Conservation (phyloP, 2,888 invertebrate species). For the Cepaea hortensis region DNA sequence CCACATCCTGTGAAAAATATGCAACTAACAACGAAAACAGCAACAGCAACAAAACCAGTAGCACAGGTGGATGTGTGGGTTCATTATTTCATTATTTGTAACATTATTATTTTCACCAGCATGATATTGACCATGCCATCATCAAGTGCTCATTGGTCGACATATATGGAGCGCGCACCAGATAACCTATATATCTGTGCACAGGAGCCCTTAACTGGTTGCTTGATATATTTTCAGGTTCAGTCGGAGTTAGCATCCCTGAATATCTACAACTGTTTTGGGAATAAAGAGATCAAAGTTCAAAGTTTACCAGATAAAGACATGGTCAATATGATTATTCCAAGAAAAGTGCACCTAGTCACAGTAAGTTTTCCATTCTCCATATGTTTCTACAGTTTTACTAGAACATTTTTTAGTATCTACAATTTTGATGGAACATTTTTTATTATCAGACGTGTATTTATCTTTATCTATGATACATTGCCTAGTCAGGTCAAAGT, state of each 20-base stretch:
- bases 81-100: neutral
- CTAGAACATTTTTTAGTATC: neutral
- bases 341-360: constrained; percentile 56
- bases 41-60: too few relatives aligned
- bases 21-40: too few relatives aligned
- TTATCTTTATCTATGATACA: too few relatives aligned
- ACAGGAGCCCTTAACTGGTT: neutral
- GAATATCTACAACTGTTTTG: constrained; percentile 66
- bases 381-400: neutral
- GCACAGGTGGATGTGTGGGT: neutral
- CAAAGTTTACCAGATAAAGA: constrained; percentile 57
- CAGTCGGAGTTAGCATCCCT: constrained; percentile 68
- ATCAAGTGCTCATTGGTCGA: too few relatives aligned
- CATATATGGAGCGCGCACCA: too few relatives aligned
- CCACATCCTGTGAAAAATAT: too few relatives aligned
- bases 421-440: too few relatives aligned
- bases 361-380: neutral
- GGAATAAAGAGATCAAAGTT: constrained; percentile 58
- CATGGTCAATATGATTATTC: constrained; percentile 63
- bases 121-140: neutral
- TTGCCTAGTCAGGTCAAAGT: too few relatives aligned
- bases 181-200: too few relatives aligned
- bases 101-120: neutral
- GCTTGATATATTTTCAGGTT: constrained; percentile 53
- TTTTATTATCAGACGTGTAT: too few relatives aligned